phyloP scores from a whole-genome alignment of 1,140 invertebrate species.

The Trachelipus rathkii region DNA sequence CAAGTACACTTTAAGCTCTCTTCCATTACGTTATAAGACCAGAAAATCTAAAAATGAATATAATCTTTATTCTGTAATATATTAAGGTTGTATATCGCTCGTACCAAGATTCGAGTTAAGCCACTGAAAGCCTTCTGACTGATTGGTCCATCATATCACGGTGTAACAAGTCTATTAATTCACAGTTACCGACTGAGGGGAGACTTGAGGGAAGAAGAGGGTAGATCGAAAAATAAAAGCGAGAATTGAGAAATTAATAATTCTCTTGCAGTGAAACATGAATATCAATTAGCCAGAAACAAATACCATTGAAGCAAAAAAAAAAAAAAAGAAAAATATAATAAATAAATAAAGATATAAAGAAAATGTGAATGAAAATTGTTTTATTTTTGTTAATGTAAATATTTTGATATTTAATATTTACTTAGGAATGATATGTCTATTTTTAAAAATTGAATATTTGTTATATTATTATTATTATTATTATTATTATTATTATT shows the following conservation, averaged over 20 bases:
- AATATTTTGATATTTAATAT: not conserved
- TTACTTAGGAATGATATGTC: no score
- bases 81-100: slow-evolving; percentile 51
- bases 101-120: slow-evolving; percentile 55
- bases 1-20: slow-evolving; percentile 48
- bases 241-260: not conserved
- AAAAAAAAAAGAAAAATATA: not conserved
- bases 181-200: slow-evolving; percentile 62
- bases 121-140: slow-evolving; percentile 58
- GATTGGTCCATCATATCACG: slow-evolving; percentile 58
- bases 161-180: slow-evolving; percentile 61
- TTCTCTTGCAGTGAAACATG: not conserved
- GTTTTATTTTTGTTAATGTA: not conserved
- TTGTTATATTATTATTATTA: not conserved
- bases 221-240: slow-evolving; percentile 13
- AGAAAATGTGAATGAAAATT: not conserved
- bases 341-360: slow-evolving; percentile 1
- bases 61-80: not conserved
- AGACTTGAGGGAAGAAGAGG: slow-evolving; percentile 3
- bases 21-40: slow-evolving; percentile 47
- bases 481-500: slow-evolving; percentile 1
- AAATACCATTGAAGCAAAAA: not conserved
- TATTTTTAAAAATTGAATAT: no score
- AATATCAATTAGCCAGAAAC: slow-evolving; percentile 1
- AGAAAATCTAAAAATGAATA: slow-evolving; percentile 50